Evolutionary conservation across 2,888 invertebrate species (phyloP).

Genomic region (Lasius fuliginosus): DNA sequence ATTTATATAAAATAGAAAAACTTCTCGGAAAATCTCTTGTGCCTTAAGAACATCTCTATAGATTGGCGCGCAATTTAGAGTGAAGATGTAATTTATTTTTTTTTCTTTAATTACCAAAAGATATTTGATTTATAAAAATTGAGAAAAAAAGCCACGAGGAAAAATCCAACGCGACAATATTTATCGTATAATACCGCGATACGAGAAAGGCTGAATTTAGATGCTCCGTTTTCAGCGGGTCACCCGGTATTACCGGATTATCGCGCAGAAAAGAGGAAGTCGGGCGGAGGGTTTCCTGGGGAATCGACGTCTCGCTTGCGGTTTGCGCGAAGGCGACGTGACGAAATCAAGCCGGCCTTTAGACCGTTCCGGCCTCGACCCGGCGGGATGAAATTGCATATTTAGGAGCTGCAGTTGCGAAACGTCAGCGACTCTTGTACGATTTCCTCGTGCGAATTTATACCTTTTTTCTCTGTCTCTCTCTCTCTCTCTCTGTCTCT

Average conservation of each 20-base stretch:
- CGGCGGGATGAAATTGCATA: conserved; percentile 48
- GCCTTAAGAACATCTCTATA: background rate
- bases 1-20: background rate
- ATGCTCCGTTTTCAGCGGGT: background rate
- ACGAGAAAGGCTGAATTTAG: background rate
- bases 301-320: conserved; percentile 42
- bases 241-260: conserved; percentile 24
- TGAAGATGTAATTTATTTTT: background rate
- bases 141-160: background rate
- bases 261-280: conserved; percentile 29
- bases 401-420: conserved; percentile 42
- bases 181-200: background rate
- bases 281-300: background rate
- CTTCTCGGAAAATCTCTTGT: background rate
- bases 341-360: conserved; percentile 27
- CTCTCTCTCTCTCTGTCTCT: background rate
- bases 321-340: conserved; percentile 27
- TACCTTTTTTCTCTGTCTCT: background rate
- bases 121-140: background rate
- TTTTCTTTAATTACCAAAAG: background rate
- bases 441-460: conserved; percentile 35
- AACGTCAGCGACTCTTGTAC: conserved; percentile 30
- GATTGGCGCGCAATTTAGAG: background rate
- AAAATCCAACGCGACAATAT: background rate
- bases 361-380: conserved; percentile 38